phyloP scores from a whole-genome alignment of 2,888 invertebrate genomes.

The Caenorhabditis wallacei region DNA sequence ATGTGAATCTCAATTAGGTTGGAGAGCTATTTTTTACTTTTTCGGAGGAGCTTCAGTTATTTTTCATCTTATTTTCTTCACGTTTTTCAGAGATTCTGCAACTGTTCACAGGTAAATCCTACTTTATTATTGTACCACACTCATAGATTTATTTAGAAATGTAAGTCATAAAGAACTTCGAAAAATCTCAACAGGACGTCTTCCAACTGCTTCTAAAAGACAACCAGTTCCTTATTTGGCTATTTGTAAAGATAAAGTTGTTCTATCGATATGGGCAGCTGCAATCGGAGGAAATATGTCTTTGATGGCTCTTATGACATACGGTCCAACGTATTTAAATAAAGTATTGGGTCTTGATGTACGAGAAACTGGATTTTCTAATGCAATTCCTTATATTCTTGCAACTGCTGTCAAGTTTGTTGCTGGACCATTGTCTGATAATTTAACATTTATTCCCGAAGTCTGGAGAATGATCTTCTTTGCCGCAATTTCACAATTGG shows the following conservation, averaged over 20 bases:
- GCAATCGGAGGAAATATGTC: slow-evolving; percentile 61
- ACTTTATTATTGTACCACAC: too few species aligned
- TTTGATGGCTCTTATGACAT: slow-evolving; percentile 53
- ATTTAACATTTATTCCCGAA: slow-evolving; percentile 49
- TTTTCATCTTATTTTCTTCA: slow-evolving; percentile 47
- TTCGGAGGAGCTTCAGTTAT: slow-evolving; percentile 43
- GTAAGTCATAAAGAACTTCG: slow-evolving; percentile 55
- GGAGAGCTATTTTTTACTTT: slow-evolving; percentile 60
- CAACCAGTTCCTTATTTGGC: slow-evolving; percentile 61
- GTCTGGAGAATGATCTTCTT: slow-evolving; percentile 67
- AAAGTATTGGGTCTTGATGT: slow-evolving; percentile 70
- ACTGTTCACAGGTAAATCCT: slow-evolving; percentile 56
- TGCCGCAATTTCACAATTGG: slow-evolving; percentile 68
- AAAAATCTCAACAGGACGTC: slow-evolving; percentile 46
- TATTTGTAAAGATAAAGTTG: slow-evolving; percentile 62
- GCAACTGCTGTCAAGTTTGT: slow-evolving; percentile 51
- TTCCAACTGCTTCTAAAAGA: slow-evolving; percentile 12
- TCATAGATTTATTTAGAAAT: slow-evolving; percentile 36
- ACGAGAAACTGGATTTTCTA: slow-evolving; percentile 67
- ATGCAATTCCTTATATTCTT: slow-evolving; percentile 68
- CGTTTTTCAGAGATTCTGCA: slow-evolving; percentile 52
- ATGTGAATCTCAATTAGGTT: slow-evolving; percentile 58
- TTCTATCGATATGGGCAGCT: slow-evolving; percentile 48
- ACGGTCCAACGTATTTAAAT: slow-evolving; percentile 64
- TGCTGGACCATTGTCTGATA: slow-evolving; percentile 52